These are phyloP conservation scores for Drosophila phalerata DNA, from an alignment of 2,888 invertebrate genomes.

Conservation along the genomic window DNA sequence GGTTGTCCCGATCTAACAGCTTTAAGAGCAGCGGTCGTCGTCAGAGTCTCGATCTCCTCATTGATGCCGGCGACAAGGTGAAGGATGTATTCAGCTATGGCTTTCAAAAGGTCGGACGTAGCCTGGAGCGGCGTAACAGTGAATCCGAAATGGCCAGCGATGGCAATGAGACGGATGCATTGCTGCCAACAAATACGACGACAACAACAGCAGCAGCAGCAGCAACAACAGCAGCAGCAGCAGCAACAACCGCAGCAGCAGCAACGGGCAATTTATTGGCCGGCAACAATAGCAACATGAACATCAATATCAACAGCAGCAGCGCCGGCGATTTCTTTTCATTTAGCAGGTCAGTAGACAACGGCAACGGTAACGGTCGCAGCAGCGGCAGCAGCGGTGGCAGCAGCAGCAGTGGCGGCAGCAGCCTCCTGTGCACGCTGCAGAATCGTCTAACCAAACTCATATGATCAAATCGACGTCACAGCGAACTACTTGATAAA, in stretches of 20 bases:
- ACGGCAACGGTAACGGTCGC: slow-evolving; percentile 41
- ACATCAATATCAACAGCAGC: slow-evolving; percentile 14
- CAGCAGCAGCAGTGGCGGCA: slow-evolving; percentile 19
- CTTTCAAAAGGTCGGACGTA: slow-evolving; percentile 90
- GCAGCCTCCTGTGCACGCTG: slow-evolving; percentile 77
- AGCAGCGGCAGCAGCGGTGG: slow-evolving; percentile 43
- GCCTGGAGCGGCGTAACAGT: slow-evolving; percentile 90
- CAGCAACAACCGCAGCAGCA: not conserved
- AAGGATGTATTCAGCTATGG: slow-evolving; percentile 93
- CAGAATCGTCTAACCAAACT: slow-evolving; percentile 83
- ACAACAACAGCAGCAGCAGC: slow-evolving; percentile 12
- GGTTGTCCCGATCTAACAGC: slow-evolving; percentile 85
- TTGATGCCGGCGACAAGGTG: slow-evolving; percentile 92
- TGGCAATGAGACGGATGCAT: slow-evolving; percentile 49
- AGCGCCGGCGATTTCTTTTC: slow-evolving; percentile 83
- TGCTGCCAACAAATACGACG: slow-evolving; percentile 42
- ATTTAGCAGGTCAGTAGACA: slow-evolving; percentile 84
- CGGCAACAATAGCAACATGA: slow-evolving; percentile 12
- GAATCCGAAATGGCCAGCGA: slow-evolving; percentile 88
- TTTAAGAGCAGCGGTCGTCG: slow-evolving; percentile 86
- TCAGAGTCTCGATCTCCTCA: slow-evolving; percentile 91
- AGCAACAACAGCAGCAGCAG: slow-evolving; percentile 13
- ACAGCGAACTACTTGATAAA: slow-evolving; percentile 23
- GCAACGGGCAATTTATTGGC: not conserved
- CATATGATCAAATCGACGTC: slow-evolving; percentile 62